Evolutionary conservation across 2,888 invertebrate species (phyloP), one percentile per base, ranked within the genome.

Genomic region (Cetonia aurata): DNA sequence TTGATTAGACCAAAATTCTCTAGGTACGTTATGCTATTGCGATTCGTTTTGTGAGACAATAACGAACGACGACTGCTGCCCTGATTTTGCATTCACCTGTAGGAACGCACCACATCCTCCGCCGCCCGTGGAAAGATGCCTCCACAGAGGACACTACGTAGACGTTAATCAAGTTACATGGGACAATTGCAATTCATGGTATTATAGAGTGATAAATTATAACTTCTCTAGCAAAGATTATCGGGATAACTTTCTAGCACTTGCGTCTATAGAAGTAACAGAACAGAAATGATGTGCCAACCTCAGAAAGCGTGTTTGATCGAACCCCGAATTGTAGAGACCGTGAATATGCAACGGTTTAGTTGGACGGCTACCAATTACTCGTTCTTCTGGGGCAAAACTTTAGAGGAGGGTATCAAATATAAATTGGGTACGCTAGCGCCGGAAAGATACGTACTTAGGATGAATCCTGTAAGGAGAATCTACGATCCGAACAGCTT

Each of bases 21-120:
- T 48, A 92, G 96, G 90, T 72, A 95, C 96, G 0, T 83, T 93
- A 12, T 98, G 98, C 84, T 98, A 98, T 84, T 98, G 98, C 84
- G 98, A 98, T 83, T 89, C 93, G 75, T 98, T 97, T 85, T 98
- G 98, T 85, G 72, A 76, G n/a, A 86, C 93, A 41, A 89, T 88
- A 0, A 83, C 85, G 9, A 87, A 88, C 44, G 91, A 91, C 76
- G 98, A 98, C 83, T 98, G 98, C 82, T 98, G 98, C 80, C 98
- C 98, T 0, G 98, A 98, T 84, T 98, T 92, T 83, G 89, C 89
- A 82, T 86, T 88, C 0, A 89, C 90, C 73, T 98, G 98, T 80
- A 86, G 85, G 75, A 89, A 90, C 8, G 78, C 82, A 46, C 75
- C 78, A 1, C 69, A 75, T 0, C 75, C 76, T 12, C 81, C 82